phyloP scores from a whole-genome alignment of 2,888 invertebrate species.

The Melinaea menophilus region DNA sequence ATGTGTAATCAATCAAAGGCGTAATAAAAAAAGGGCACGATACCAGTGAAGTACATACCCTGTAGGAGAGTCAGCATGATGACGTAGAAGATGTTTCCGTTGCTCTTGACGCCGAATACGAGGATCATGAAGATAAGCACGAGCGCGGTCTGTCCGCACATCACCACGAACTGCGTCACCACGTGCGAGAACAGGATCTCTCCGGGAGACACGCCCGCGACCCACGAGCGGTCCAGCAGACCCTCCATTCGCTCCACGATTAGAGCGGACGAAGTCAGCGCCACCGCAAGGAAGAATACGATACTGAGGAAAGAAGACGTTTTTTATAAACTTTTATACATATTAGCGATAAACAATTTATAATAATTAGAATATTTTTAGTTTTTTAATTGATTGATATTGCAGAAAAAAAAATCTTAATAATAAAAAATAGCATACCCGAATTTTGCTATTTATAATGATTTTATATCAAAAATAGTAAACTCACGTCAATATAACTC shows the following conservation, averaged over 20 bases:
- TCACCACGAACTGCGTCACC: conserved; percentile 95
- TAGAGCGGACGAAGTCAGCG: conserved; percentile 93
- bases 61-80: conserved; percentile 91
- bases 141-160: conserved; percentile 95
- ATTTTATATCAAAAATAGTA: neutral
- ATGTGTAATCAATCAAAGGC: conserved; percentile 8
- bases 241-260: conserved; percentile 96
- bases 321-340: neutral
- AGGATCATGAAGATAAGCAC: conserved; percentile 94
- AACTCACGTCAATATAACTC: conserved; percentile 93
- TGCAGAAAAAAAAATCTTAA: too few relatives aligned
- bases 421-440: too few relatives aligned
- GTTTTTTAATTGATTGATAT: too few relatives aligned
- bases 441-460: too few relatives aligned
- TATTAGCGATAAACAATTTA: too few relatives aligned
- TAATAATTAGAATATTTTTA: too few relatives aligned
- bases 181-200: conserved; percentile 97
- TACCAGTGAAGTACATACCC: conserved; percentile 59
- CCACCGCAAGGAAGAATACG: conserved; percentile 97
- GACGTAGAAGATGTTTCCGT: conserved; percentile 91
- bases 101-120: conserved; percentile 93
- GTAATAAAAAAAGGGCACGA: too few relatives aligned
- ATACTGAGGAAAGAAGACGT: conserved; percentile 79
- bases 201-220: conserved; percentile 93
- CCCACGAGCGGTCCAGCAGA: conserved; percentile 93